Conservation (phyloP, 2,797 vertebrate genomes). For the Phataginus tricuspis region DNA sequence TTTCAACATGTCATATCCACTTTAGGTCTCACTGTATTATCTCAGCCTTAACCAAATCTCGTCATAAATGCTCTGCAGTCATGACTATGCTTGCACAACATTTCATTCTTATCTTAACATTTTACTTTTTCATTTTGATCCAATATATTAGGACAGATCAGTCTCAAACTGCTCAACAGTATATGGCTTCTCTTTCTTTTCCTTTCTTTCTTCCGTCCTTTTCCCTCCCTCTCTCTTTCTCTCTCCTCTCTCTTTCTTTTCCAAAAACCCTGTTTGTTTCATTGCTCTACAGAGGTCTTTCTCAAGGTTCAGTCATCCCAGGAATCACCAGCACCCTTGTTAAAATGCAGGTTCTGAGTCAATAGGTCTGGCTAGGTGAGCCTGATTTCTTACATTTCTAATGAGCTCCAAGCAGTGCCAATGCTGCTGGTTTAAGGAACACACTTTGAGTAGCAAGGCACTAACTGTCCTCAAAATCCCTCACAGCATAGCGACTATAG, state of each 20-base stretch:
- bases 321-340: not conserved
- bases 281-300: not conserved
- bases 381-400: not conserved
- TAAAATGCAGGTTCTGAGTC: not conserved
- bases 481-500: not conserved
- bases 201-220: not conserved
- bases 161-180: not conserved
- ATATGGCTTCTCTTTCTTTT: not conserved
- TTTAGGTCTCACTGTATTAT: not conserved
- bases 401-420: not conserved
- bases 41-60: not conserved
- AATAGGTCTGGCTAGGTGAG: not conserved
- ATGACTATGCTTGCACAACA: not conserved
- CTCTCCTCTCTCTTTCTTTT: not conserved
- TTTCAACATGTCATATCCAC: not conserved
- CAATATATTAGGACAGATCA: not conserved
- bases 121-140: not conserved
- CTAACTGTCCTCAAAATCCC: not conserved
- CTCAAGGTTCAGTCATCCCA: not conserved
- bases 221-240: not conserved
- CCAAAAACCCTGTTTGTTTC: not conserved
- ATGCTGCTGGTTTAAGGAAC: not conserved
- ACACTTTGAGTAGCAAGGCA: not conserved
- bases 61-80: not conserved
- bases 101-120: not conserved